phyloP scores from a whole-genome alignment of 2,888 invertebrate genomes.

The Dasysyrphus albostriatus region DNA sequence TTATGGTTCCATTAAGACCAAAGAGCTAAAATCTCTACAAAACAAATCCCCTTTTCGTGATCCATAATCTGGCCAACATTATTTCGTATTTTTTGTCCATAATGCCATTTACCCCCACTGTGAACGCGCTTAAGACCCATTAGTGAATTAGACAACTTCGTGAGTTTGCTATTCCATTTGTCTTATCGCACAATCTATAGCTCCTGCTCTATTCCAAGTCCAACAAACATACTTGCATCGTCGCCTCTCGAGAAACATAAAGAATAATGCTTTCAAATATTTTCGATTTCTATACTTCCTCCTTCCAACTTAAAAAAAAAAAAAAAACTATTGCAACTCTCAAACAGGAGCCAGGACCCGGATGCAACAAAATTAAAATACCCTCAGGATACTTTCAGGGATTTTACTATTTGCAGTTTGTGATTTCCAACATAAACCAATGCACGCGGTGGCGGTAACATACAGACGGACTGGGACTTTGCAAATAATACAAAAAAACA shows the following conservation, averaged over 20 bases:
- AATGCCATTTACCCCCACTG: constrained; percentile 28
- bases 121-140: constrained; percentile 52
- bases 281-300: constrained; percentile 33
- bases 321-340: constrained; percentile 11
- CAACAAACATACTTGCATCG: background rate
- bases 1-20: background rate
- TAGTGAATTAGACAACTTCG: constrained; percentile 54
- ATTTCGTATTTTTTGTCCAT: background rate
- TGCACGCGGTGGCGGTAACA: constrained; percentile 25
- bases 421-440: constrained; percentile 39
- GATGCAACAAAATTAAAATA: constrained; percentile 55
- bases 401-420: constrained; percentile 47
- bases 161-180: constrained; percentile 15
- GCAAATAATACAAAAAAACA: constrained; percentile 13
- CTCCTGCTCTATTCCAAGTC: background rate
- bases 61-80: constrained; percentile 40
- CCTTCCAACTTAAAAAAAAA: background rate
- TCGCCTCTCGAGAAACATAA: constrained; percentile 12
- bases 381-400: constrained; percentile 52
- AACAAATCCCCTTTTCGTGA: constrained; percentile 45
- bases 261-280: constrained; percentile 41
- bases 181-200: constrained; percentile 20
- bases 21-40: constrained; percentile 10
- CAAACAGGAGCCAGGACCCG: constrained; percentile 11
- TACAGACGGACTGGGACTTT: background rate